Evolutionary conservation across 2,888 invertebrate genomes (phyloP), one percentile per base, ranked within the genome.

Genomic region (Steromphala cineraria): DNA sequence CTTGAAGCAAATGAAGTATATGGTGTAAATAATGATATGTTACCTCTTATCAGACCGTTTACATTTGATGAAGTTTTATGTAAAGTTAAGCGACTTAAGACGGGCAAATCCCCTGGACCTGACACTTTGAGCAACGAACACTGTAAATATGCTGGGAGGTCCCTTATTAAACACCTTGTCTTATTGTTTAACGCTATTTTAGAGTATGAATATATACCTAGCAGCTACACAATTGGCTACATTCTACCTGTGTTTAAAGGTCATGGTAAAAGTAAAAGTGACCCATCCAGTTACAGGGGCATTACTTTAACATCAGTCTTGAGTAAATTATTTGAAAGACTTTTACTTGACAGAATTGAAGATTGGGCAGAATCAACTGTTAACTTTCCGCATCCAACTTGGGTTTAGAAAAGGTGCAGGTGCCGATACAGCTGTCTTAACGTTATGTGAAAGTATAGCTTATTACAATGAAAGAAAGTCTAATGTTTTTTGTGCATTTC

Each of bases 391-490:
- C 71, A 74, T 74, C 31, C 36, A 40, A 17, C 36, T 74, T 74
- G 71, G 71, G 13, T 74, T 74, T 74, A 74, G 71, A 74, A 74
- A 74, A n/a, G 46, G 21, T n/a, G 71, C 31, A 40, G 46, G 46
- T 36, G 71, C 40, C 17, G 46, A 40, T 15, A 74, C 13, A 40
- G 71, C 71, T 21, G 71, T 74, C 8, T 36, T 40, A 21, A 74
- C 71, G 10, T 40, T 40, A 0, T 36, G 28, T 28, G 46, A 74
- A 46, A 74, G 71, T n/a, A 13, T 74, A 36, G 71, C 71, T 13
- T 31, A n/a, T 36, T 74, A 31, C 19, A 40, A 40, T 40, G 71
- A 74, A 36, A 74, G 31, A 74, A 19, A 40, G 0, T 31, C 40
- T 10, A 28, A 28, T 8, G 71, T 36, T 31, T 17, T 19, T 8